A percentile compares a stretch with the other conserved stretches of the same genome.
These are phyloP conservation scores for Xylophagus ater DNA, from an alignment of 2,888 invertebrate genomes.

Conservation along the genomic window DNA sequence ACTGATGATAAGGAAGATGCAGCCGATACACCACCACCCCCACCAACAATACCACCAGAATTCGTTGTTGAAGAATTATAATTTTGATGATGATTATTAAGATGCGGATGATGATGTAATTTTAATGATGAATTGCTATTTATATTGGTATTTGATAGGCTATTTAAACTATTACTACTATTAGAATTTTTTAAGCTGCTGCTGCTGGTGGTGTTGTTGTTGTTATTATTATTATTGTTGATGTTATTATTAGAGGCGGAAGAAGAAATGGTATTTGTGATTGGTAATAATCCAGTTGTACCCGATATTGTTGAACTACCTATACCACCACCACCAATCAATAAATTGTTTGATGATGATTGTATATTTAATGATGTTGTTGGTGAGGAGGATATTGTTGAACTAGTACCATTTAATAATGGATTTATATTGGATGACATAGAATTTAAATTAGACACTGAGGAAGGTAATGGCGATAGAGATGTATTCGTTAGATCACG, in stretches of 20 bases:
- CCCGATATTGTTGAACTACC: conserved; percentile 8
- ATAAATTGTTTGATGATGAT: conserved; percentile 9
- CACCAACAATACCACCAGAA: conserved; percentile 7
- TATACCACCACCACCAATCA: conserved; percentile 2
- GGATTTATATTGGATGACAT: not conserved
- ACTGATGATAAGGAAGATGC: conserved; percentile 32
- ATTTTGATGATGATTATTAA: conserved; percentile 10
- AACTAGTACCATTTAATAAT: not conserved
- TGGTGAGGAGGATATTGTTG: conserved; percentile 12
- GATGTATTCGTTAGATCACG: conserved; percentile 15
- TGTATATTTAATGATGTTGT: conserved; percentile 3
- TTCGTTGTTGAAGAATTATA: conserved; percentile 7
- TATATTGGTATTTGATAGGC: conserved; percentile 1
- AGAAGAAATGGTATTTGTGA: not conserved
- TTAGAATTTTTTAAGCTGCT: conserved; percentile 8
- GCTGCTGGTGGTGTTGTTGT: conserved; percentile 1
- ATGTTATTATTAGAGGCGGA: not conserved
- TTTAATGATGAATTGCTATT: conserved; percentile 8
- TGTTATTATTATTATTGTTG: not conserved
- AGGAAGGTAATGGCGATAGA: not conserved
- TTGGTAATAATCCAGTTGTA: conserved; percentile 10
- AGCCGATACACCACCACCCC: conserved; percentile 17
- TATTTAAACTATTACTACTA: conserved; percentile 6
- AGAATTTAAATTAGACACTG: conserved; percentile 4
- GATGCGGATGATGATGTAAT: not conserved